Base-by-base conservation (phyloP, 2,888 invertebrate species). In the Gonocerus acuteangulatus region DNA sequence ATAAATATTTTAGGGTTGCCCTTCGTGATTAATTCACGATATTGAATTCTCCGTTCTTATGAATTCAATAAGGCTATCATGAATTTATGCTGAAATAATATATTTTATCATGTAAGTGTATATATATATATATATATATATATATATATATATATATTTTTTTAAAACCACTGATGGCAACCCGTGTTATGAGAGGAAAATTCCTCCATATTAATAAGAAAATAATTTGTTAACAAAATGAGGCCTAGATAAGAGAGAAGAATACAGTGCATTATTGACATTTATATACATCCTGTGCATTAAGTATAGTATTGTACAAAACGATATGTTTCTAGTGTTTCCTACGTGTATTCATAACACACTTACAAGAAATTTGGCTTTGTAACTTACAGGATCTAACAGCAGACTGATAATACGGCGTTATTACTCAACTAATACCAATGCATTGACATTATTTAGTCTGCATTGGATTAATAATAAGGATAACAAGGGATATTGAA, bases 271-370 rank as follows among this genome's bases (percentile, higher is more conserved):
- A 57, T 36, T 57, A 57, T 57, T 27, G 48, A 48, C 59, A 59
- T 48, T 47, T 59, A 59, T 59, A 48, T 59, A 59, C 59, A 59
- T 59, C 59, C 47, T 34, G 59, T 59, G 48, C 59, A 36, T 48
- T 21, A 42, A 49, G 16, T 36, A 52, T 48, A 56, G 21, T 34
- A 61, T 32, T 56, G 61, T 61, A 61, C 56, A 61, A 61, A 61
- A 61, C 54, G 61, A 61, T 61, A 61, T 61, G 61, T 61, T 34
- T 54, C 19, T 56, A 16, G 36, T 45, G 16, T 61, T 45, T 48
- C 21, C 34, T 22, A 45, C 23, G 47, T 61, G 52, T 48, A 61
- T 61, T 61, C 61, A 54, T 61, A 61, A 61, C 61, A 61, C 61
- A 61, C 52, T 61, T 61, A 47, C 19, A 18, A 36, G 27, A 27